Evolutionary conservation across 2,888 invertebrate genomes (phyloP).

Genomic region (Saturnia pavonia): DNA sequence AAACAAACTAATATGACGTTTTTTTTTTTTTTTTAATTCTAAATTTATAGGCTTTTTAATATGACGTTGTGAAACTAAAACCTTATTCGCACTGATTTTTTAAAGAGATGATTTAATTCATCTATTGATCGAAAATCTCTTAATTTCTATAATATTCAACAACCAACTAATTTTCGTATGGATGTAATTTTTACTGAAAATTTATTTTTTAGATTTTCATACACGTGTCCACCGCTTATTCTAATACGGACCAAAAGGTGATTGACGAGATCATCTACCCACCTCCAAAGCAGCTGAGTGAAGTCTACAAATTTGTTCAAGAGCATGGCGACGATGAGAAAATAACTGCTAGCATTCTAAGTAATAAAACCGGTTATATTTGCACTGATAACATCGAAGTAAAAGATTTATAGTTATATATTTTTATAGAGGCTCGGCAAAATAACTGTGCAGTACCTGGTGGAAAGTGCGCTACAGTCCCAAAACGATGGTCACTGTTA

Average conservation of each 20-base stretch:
- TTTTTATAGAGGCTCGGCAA: no score
- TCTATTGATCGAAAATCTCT: no score
- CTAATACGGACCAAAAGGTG: conserved; percentile 38
- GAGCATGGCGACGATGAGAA: conserved; percentile 29
- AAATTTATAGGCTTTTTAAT: no score
- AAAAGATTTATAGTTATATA: neutral
- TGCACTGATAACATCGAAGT: neutral
- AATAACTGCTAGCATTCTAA: conserved; percentile 36
- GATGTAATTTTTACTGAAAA: neutral
- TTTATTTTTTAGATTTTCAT: neutral
- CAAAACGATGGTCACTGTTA: no score
- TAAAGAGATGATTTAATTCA: neutral
- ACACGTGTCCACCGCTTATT: conserved; percentile 20
- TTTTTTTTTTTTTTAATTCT: no score
- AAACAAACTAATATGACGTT: neutral
- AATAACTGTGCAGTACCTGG: no score
- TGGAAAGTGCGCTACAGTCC: no score
- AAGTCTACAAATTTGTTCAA: conserved; percentile 33
- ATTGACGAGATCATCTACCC: conserved; percentile 55
- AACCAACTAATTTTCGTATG: no score
- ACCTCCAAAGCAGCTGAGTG: conserved; percentile 52
- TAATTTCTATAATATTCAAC: no score
- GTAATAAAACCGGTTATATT: conserved; percentile 35
- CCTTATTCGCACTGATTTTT: neutral
- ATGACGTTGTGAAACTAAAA: neutral